A percentile compares a stretch with the other conserved stretches of the same genome.
These are phyloP conservation scores for Notocelia uddmanniana DNA, from an alignment of 2,888 invertebrate species.

Conservation along the genomic window DNA sequence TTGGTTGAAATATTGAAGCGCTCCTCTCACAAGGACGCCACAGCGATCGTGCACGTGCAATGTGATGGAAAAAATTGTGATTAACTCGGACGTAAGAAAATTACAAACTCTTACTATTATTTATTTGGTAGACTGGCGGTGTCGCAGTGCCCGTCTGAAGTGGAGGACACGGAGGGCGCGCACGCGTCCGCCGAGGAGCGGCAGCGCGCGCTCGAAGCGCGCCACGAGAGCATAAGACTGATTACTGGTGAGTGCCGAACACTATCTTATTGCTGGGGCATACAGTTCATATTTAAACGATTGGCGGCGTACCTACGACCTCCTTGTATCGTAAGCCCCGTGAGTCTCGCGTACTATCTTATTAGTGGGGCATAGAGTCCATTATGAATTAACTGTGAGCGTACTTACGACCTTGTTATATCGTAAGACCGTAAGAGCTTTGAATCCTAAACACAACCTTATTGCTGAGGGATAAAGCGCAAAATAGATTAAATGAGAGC, in stretches of 20 bases:
- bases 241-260: constrained; percentile 88
- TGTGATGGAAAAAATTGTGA: no score
- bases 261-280: neutral
- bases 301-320: no score
- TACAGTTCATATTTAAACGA: neutral
- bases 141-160: constrained; percentile 92
- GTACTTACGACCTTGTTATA: no score
- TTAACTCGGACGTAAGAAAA: no score
- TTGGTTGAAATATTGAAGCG: no score
- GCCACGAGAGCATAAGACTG: constrained; percentile 92
- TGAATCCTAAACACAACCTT: neutral
- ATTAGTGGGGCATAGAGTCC: neutral
- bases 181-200: constrained; percentile 91
- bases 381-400: no score
- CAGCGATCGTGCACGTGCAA: no score
- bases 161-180: constrained; percentile 88
- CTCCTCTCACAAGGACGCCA: no score
- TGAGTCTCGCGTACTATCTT: constrained; percentile 69
- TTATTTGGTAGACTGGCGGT: constrained; percentile 88
- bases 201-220: constrained; percentile 90
- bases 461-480: neutral
- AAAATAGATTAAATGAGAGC: neutral
- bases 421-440: no score
- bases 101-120: no score
- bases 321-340: constrained; percentile 58